A percentile compares a stretch with the other conserved stretches of the same genome.
Conservation (phyloP, 2,113 vertebrate species). For the Ginglymostoma cirratum region DNA sequence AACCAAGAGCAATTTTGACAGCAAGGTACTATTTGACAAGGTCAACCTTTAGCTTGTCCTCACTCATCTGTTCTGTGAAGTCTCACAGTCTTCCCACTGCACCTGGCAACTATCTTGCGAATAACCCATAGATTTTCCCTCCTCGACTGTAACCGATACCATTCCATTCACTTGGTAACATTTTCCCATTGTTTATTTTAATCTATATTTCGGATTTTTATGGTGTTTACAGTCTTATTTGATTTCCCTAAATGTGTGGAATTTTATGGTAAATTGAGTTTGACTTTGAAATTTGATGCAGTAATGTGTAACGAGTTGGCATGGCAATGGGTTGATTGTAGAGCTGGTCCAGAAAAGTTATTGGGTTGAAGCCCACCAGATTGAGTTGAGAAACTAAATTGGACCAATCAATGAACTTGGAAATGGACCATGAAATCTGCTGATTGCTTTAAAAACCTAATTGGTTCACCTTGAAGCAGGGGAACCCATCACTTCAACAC, state of each 20-base stretch:
- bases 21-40: background rate
- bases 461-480: background rate
- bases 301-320: background rate
- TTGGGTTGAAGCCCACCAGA: background rate
- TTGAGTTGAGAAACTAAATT: background rate
- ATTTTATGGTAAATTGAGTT: background rate
- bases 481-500: background rate
- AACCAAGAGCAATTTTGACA: background rate
- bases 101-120: background rate
- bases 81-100: background rate
- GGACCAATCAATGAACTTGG: background rate
- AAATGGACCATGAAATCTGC: background rate
- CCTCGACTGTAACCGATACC: background rate
- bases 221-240: background rate
- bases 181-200: background rate
- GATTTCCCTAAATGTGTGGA: background rate
- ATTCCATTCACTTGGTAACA: background rate
- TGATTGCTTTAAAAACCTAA: background rate
- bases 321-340: background rate
- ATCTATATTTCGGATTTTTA: background rate
- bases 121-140: background rate
- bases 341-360: background rate
- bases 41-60: background rate
- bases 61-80: background rate
- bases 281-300: background rate